Evolutionary conservation across 2,797 vertebrate species (phyloP).

Genomic region (Arnoldichthys spilopterus): DNA sequence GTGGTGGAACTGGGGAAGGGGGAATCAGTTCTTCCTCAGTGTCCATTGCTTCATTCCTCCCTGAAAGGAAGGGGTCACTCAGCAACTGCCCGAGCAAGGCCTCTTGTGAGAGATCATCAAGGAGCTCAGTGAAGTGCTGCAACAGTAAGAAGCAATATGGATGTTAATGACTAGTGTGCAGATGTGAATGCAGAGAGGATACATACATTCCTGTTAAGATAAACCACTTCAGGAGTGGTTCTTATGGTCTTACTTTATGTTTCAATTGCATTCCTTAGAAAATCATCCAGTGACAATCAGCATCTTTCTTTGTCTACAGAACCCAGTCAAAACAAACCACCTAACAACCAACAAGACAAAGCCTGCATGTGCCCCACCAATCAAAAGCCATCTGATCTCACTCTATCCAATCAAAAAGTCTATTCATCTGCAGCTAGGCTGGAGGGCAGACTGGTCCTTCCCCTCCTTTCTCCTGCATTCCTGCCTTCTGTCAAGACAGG

Average conservation of each 20-base stretch:
- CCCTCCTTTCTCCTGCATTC: neutral
- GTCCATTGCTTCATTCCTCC: slow-evolving; percentile 89
- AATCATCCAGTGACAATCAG: neutral
- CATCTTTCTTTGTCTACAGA: slow-evolving; percentile 14
- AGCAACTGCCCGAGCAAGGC: slow-evolving; percentile 93
- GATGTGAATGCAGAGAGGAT: neutral
- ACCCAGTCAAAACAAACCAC: neutral
- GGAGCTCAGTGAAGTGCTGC: slow-evolving; percentile 95
- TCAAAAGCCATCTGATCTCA: no score
- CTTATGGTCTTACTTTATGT: neutral
- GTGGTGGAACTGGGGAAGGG: slow-evolving; percentile 87
- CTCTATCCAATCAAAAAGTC: slow-evolving; percentile 15
- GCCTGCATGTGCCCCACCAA: no score
- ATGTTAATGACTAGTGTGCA: neutral
- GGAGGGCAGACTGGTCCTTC: neutral
- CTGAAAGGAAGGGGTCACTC: slow-evolving; percentile 95
- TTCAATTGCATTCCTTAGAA: slow-evolving; percentile 1
- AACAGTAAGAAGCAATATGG: slow-evolving; percentile 25
- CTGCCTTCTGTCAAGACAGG: slow-evolving; percentile 29
- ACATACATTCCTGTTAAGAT: neutral
- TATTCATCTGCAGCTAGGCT: neutral
- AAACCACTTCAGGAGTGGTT: neutral
- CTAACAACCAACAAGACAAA: neutral
- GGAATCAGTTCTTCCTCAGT: slow-evolving; percentile 82
- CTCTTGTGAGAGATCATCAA: slow-evolving; percentile 95